Evolutionary conservation across 2,797 vertebrate species (phyloP).

Genomic region (Glyptemys insculpta): DNA sequence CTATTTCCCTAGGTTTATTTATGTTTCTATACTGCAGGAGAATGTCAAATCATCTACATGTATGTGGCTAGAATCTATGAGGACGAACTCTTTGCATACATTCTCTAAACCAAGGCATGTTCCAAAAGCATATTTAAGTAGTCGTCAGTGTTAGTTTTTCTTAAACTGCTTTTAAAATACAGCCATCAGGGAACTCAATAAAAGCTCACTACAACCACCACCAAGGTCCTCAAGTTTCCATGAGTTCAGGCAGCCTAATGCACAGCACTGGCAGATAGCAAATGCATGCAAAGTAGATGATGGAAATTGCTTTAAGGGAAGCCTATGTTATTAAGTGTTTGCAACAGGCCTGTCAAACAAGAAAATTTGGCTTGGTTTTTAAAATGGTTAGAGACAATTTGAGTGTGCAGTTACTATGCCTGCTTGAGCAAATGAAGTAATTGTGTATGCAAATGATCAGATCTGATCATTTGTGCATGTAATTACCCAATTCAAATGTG

Average conservation of each 20-base stretch:
- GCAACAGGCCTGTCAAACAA: constrained; percentile 47
- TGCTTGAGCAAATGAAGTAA: constrained; percentile 62
- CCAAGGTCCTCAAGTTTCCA: constrained; percentile 15
- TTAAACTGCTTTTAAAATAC: constrained; percentile 33
- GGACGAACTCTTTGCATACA: constrained; percentile 11
- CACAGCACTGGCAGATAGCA: constrained; percentile 19
- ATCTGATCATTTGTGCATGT: constrained; percentile 67
- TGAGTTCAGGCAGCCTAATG: constrained; percentile 34
- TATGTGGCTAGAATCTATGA: constrained; percentile 23
- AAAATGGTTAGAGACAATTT: constrained; percentile 30
- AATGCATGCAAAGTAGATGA: constrained; percentile 29
- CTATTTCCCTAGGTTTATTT: constrained; percentile 41
- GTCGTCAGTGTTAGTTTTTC: constrained; percentile 46
- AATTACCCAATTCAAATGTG: constrained; percentile 72
- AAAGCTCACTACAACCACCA: constrained; percentile 50
- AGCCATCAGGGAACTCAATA: constrained; percentile 4
- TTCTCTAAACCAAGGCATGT: constrained; percentile 38
- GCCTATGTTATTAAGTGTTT: constrained; percentile 28
- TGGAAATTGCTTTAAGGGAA: constrained; percentile 54
- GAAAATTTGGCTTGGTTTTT: constrained; percentile 10
- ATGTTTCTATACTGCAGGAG: constrained; percentile 26
- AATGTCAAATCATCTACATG: constrained; percentile 44
- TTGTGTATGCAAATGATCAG: constrained; percentile 71
- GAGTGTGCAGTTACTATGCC: constrained; percentile 50
- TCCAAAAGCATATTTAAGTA: constrained; percentile 44